Evolutionary conservation across 2,113 vertebrate species (phyloP).

Genomic region (Gadus chalcogrammus): DNA sequence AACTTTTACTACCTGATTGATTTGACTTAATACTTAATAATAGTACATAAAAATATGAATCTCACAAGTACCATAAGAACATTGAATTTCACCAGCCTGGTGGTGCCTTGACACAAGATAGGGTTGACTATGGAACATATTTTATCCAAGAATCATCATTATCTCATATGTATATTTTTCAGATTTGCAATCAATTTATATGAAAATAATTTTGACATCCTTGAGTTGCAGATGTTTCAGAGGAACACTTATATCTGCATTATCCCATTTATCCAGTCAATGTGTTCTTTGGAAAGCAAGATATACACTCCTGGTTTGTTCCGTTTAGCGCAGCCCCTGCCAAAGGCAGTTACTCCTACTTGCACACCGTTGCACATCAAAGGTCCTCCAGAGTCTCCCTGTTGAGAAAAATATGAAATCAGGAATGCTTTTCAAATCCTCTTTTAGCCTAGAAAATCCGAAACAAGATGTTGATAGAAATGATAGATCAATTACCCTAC

Average conservation of each 20-base stretch:
- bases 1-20: too few species aligned
- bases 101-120: too few species aligned
- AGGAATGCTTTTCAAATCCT: too few species aligned
- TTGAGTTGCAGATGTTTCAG: neutral
- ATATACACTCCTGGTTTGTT: conserved; percentile 59
- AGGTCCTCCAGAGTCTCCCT: conserved; percentile 73
- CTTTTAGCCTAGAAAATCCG: too few species aligned
- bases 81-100: too few species aligned
- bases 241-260: conserved; percentile 12
- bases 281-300: conserved; percentile 43
- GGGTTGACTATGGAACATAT: too few species aligned
- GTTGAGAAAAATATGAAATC: neutral
- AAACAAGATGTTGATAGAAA: neutral
- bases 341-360: conserved; percentile 61
- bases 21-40: too few species aligned
- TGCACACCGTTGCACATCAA: conserved; percentile 49
- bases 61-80: too few species aligned
- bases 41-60: too few species aligned
- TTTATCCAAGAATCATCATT: too few species aligned
- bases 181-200: neutral
- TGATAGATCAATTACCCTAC: conserved; percentile 25
- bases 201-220: too few species aligned
- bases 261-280: conserved; percentile 53
- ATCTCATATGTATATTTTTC: neutral
- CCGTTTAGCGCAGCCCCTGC: neutral